A percentile compares a stretch with the other conserved stretches of the same genome.
These are phyloP conservation scores for Trachythela sp. DNA, from an alignment of 64 coral and sea anemone species.

Conservation along the genomic window DNA sequence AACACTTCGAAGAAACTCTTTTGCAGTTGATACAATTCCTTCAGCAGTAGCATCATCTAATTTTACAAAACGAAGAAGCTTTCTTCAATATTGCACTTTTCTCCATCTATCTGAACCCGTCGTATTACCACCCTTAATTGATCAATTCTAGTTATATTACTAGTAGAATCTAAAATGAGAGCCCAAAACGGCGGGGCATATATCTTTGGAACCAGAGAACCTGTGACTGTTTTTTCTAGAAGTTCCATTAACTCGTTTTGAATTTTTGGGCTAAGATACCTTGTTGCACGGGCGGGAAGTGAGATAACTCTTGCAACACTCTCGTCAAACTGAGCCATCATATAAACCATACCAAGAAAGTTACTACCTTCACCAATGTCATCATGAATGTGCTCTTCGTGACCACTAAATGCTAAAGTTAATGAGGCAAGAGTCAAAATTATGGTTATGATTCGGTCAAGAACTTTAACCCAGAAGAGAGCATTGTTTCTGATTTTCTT, in stretches of 20 bases:
- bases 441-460: not conserved
- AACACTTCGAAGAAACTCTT: slow-evolving; percentile 6
- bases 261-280: not conserved
- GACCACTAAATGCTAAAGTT: not conserved
- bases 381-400: not conserved
- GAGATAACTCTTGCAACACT: slow-evolving; percentile 6
- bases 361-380: slow-evolving; percentile 12
- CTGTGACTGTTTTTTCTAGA: slow-evolving; percentile 9
- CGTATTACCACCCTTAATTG: not conserved
- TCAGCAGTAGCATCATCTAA: slow-evolving; percentile 29
- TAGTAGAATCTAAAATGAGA: slow-evolving; percentile 1
- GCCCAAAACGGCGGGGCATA: not conserved
- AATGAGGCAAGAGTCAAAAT: not conserved
- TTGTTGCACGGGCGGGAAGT: slow-evolving; percentile 12
- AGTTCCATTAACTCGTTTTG: slow-evolving; percentile 19
- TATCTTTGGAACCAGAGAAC: not conserved
- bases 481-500: slow-evolving; percentile 22
- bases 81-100: slow-evolving; percentile 21
- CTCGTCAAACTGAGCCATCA: slow-evolving; percentile 18
- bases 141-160: not conserved
- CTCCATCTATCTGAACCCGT: not conserved
- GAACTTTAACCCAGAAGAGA: slow-evolving; percentile 18
- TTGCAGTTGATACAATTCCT: slow-evolving; percentile 2
- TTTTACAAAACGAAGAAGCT: slow-evolving; percentile 22
- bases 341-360: slow-evolving; percentile 18